Conservation (phyloP, 2,888 invertebrate genomes). For the Diaperis boleti region DNA sequence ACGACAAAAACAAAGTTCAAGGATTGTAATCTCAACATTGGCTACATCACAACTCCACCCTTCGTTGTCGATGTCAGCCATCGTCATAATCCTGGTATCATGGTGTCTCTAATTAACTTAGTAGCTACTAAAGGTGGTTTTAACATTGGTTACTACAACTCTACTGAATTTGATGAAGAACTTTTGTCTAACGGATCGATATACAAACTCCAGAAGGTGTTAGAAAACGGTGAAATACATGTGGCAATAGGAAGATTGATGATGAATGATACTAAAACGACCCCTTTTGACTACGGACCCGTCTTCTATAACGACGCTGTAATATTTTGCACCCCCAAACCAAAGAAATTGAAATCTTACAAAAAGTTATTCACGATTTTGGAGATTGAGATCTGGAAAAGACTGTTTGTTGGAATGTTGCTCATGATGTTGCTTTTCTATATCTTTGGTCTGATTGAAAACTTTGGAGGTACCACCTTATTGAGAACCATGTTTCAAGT, state of each 20-base stretch:
- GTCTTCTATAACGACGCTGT: constrained; percentile 44
- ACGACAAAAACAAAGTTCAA: neutral
- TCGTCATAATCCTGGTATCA: constrained; percentile 30
- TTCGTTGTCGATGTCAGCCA: constrained; percentile 25
- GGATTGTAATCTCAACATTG: constrained; percentile 9
- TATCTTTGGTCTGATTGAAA: constrained; percentile 17
- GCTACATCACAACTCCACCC: constrained; percentile 2
- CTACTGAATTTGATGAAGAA: constrained; percentile 35
- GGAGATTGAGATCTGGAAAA: constrained; percentile 39
- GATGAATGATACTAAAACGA: constrained; percentile 44
- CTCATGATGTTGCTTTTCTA: constrained; percentile 12
- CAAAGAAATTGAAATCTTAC: constrained; percentile 39
- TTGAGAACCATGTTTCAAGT: constrained; percentile 28
- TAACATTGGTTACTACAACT: constrained; percentile 15
- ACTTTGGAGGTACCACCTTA: constrained; percentile 14
- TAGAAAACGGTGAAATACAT: constrained; percentile 23
- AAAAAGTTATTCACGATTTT: constrained; percentile 45
- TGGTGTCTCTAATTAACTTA: constrained; percentile 32
- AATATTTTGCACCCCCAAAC: constrained; percentile 37
- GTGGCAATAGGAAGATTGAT: constrained; percentile 48
- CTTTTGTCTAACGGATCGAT: constrained; percentile 39
- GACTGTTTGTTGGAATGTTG: constrained; percentile 14
- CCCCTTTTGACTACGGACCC: constrained; percentile 46
- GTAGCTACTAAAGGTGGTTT: constrained; percentile 1
- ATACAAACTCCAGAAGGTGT: constrained; percentile 12